Conservation (phyloP, 2,888 invertebrate genomes). For the Rugalucina vietnamica region DNA sequence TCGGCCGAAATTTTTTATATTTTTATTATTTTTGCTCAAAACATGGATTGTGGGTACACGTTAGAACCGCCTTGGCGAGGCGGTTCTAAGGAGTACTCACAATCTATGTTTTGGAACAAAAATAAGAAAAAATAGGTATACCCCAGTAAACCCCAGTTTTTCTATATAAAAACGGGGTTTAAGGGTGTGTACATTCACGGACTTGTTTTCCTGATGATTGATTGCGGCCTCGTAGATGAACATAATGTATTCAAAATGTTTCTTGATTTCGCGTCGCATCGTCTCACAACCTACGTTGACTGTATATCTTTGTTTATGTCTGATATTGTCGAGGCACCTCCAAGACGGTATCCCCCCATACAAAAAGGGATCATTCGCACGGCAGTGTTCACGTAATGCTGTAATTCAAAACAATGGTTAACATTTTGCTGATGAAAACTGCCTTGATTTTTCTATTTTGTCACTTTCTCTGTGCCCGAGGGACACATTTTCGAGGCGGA, state of each 20-base stretch:
- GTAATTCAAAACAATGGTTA: background rate
- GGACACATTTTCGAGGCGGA: conserved; percentile 26
- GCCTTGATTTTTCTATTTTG: background rate
- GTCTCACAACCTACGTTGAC: no score
- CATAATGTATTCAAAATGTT: no score
- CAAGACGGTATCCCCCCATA: no score
- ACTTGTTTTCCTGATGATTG: background rate
- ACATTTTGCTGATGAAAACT: background rate
- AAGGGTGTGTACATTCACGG: background rate
- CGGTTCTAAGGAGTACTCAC: no score
- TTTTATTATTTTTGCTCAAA: background rate
- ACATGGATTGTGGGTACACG: background rate
- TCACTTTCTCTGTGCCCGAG: background rate
- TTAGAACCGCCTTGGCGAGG: background rate
- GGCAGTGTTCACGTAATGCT: no score
- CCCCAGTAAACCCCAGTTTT: background rate
- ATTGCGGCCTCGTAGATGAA: no score
- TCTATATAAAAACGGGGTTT: background rate
- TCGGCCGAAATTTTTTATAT: background rate
- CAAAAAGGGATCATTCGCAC: no score
- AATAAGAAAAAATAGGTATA: background rate
- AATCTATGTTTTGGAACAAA: background rate
- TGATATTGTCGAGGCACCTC: no score
- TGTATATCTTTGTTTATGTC: no score
- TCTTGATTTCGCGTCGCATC: no score